Percentiles rank a stretch among this genome's conserved stretches.
These are phyloP conservation scores for Oreonectes daqikongensis DNA, from an alignment of 2,797 vertebrate species.

Conservation along the genomic window DNA sequence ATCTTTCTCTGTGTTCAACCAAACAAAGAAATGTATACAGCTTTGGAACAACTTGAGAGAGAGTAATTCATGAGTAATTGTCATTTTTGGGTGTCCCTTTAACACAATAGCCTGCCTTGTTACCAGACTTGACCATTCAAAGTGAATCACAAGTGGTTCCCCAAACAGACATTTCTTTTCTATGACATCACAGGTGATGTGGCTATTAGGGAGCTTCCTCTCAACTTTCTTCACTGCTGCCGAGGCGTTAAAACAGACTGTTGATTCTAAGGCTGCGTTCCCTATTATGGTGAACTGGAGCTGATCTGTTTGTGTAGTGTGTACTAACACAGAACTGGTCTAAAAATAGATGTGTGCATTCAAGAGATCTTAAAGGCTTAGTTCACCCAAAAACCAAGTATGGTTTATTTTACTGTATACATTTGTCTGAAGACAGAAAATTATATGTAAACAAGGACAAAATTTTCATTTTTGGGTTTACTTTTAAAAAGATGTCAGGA, in stretches of 20 bases:
- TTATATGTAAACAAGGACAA: no score
- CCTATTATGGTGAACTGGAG: constrained; percentile 51
- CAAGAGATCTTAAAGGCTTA: background rate
- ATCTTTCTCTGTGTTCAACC: no score
- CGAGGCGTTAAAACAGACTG: background rate
- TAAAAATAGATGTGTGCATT: background rate
- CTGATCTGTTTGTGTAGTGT: background rate
- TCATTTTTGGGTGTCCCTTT: no score
- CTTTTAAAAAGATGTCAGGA: background rate
- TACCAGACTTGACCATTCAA: background rate
- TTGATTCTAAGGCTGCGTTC: constrained; percentile 1
- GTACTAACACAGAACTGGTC: background rate
- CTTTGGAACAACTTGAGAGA: no score
- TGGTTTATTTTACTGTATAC: background rate
- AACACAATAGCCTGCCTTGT: background rate
- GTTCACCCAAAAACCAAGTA: background rate
- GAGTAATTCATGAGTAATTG: no score
- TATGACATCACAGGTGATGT: constrained; percentile 21
- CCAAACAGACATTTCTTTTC: constrained; percentile 20
- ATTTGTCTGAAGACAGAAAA: no score
- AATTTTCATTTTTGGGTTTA: no score
- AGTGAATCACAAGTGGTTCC: constrained; percentile 31
- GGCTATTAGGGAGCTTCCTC: constrained; percentile 9
- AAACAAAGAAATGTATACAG: no score
- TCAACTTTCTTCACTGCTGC: background rate